A percentile compares a stretch with the other conserved stretches of the same genome.
phyloP scores from a whole-genome alignment of 1,140 invertebrate genomes.

The Heliconius hermathena region DNA sequence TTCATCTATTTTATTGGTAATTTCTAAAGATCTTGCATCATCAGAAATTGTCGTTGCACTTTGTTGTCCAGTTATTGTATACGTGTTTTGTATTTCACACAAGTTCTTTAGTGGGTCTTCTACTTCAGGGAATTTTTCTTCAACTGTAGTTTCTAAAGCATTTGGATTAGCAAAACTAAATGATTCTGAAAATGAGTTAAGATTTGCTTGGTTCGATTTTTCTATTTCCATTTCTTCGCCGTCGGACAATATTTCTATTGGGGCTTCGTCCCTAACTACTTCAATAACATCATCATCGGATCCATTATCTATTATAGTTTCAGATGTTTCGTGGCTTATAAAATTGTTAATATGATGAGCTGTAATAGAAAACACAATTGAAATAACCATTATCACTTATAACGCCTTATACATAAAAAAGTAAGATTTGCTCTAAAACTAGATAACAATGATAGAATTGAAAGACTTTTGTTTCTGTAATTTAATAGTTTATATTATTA shows the following conservation, averaged over 20 bases:
- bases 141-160: conserved; percentile 22
- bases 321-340: not conserved
- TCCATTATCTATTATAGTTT: conserved; percentile 44
- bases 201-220: conserved; percentile 35
- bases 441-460: not conserved
- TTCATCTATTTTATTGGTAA: conserved; percentile 25
- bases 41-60: conserved; percentile 18
- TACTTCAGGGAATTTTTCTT: conserved; percentile 13
- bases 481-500: not conserved
- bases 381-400: not conserved
- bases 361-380: conserved; percentile 28
- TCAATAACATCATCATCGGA: conserved; percentile 78
- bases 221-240: conserved; percentile 66
- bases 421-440: not conserved
- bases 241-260: conserved; percentile 75
- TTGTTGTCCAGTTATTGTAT: conserved; percentile 25
- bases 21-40: conserved; percentile 25
- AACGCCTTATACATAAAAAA: not conserved
- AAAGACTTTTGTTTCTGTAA: not conserved
- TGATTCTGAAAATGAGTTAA: conserved; percentile 28
- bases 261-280: conserved; percentile 73
- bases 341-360: conserved; percentile 31
- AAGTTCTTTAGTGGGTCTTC: conserved; percentile 33
- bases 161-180: conserved; percentile 38
- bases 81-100: conserved; percentile 31